A percentile compares a stretch with the other conserved stretches of the same genome.
Conservation (phyloP, 1,140 invertebrate genomes). For the Diabrotica virgifera region DNA sequence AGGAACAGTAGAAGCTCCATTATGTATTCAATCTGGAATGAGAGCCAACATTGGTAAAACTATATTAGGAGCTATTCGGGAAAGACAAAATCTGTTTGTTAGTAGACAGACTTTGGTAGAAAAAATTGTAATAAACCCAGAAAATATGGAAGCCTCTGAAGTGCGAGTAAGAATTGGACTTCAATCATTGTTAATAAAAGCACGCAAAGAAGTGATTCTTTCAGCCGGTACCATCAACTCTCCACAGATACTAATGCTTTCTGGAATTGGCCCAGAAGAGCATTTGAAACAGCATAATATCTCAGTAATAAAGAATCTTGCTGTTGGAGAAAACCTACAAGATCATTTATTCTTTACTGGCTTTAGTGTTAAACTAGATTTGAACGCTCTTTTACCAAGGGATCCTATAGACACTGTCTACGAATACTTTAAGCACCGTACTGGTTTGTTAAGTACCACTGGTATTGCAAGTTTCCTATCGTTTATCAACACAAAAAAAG, state of each 20-base stretch:
- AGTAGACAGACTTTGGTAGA: conserved; percentile 52
- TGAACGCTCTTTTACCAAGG: neutral
- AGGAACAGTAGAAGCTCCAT: neutral
- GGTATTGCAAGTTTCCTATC: conserved; percentile 24
- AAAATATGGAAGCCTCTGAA: conserved; percentile 23
- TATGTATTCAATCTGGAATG: neutral
- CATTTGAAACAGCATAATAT: conserved; percentile 54
- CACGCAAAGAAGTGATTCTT: conserved; percentile 62
- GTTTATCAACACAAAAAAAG: conserved; percentile 28
- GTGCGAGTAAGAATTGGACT: conserved; percentile 38
- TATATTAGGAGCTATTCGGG: conserved; percentile 56
- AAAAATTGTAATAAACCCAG: conserved; percentile 43
- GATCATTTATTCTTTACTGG: conserved; percentile 47
- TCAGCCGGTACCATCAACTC: conserved; percentile 59
- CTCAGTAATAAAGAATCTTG: conserved; percentile 39
- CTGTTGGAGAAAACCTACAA: conserved; percentile 52
- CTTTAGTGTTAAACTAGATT: conserved; percentile 18
- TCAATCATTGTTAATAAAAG: conserved; percentile 45
- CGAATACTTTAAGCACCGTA: conserved; percentile 27
- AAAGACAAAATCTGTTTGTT: conserved; percentile 56
- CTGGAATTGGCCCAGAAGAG: conserved; percentile 67
- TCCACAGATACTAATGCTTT: conserved; percentile 69
- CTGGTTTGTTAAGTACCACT: conserved; percentile 28
- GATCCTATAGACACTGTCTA: conserved; percentile 24
- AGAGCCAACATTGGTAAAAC: conserved; percentile 6